Conservation (phyloP, 2,113 vertebrate genomes). For the Chlorocebus sabaeus region DNA sequence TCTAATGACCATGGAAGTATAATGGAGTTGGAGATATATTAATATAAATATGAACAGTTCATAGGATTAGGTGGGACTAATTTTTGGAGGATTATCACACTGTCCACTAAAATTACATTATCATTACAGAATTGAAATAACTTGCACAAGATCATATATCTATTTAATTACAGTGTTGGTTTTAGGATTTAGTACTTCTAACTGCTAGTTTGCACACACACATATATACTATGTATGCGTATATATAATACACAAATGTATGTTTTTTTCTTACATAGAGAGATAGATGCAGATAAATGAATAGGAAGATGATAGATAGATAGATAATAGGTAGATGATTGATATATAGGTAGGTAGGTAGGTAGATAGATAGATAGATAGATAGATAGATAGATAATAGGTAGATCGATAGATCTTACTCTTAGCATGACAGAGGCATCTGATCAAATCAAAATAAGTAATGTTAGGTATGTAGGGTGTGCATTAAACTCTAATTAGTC, state of each 20-base stretch:
- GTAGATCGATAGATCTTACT: neutral
- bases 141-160: neutral
- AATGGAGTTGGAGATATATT: neutral
- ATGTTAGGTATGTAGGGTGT: neutral
- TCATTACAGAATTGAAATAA: neutral
- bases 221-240: fast-evolving
- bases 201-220: neutral
- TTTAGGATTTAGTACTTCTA: neutral
- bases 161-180: neutral
- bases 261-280: neutral
- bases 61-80: neutral
- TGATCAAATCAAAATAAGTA: neutral
- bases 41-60: neutral
- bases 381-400: neutral
- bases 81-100: neutral
- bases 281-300: too few relatives aligned
- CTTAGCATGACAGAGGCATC: neutral
- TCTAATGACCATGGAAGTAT: neutral
- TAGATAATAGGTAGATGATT: too few relatives aligned
- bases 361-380: too few relatives aligned
- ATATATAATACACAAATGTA: neutral
- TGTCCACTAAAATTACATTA: neutral
- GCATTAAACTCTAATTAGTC: neutral
- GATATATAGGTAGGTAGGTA: too few relatives aligned
- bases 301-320: neutral